Evolutionary conservation across 2,888 invertebrate genomes (phyloP).

Genomic region (Leucania comma): DNA sequence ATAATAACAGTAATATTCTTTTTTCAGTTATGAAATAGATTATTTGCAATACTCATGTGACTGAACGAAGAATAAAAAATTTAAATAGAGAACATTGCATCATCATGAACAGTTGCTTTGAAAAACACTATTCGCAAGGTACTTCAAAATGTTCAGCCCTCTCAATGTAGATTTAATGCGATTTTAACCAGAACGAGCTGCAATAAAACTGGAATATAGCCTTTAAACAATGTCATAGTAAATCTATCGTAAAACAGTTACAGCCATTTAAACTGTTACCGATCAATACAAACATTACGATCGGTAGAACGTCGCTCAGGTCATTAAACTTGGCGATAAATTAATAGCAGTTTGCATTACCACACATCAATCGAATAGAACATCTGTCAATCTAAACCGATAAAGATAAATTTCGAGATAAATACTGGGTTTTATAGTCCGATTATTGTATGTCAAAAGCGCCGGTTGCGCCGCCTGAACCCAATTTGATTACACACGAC

Average conservation of each 20-base stretch:
- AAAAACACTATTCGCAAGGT: constrained; percentile 62
- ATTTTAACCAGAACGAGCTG: constrained; percentile 77
- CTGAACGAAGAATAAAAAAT: background rate
- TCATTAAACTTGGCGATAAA: constrained; percentile 74
- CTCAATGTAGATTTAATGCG: constrained; percentile 75
- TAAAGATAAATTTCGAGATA: constrained; percentile 77
- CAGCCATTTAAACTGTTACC: constrained; percentile 75
- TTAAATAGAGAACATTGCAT: background rate
- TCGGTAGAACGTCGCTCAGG: constrained; percentile 68
- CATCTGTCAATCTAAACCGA: constrained; percentile 77
- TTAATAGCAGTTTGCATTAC: constrained; percentile 78
- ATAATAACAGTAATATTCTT: background rate
- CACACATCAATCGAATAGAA: constrained; percentile 74
- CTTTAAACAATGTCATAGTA: constrained; percentile 84
- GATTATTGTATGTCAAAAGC: constrained; percentile 80
- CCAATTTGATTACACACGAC: constrained; percentile 74
- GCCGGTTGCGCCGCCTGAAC: constrained; percentile 76
- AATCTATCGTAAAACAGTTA: constrained; percentile 82
- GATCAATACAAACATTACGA: constrained; percentile 78
- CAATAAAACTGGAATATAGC: constrained; percentile 81
- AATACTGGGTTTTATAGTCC: constrained; percentile 71
- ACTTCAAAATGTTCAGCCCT: constrained; percentile 64
- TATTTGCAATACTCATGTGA: background rate
- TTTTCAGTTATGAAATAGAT: background rate
- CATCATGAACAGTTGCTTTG: constrained; percentile 19